Percentiles rank a stretch among this genome's conserved stretches.
phyloP scores from a whole-genome alignment of 2,888 invertebrate genomes.

The Azorinus chamasolen region DNA sequence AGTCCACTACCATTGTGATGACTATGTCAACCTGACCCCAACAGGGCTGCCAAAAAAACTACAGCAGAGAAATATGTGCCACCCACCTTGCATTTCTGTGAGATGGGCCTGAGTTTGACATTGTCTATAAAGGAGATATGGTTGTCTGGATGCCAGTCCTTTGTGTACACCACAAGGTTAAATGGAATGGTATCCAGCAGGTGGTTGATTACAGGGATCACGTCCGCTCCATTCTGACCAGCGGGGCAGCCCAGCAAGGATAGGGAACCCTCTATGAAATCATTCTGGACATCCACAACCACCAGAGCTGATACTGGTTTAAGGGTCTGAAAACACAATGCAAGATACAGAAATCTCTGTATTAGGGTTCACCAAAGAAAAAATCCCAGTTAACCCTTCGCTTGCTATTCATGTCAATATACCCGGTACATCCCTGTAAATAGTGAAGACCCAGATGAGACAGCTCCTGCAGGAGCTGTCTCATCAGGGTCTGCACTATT shows the following conservation, averaged over 20 bases:
- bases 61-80: too few relatives aligned
- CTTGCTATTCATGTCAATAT: too few relatives aligned
- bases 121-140: constrained; percentile 99
- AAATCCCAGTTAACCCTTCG: too few relatives aligned
- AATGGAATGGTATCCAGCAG: constrained; percentile 88
- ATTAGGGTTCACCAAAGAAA: too few relatives aligned
- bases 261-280: constrained; percentile 97
- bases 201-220: constrained; percentile 96
- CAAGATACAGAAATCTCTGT: too few relatives aligned
- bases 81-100: constrained; percentile 70
- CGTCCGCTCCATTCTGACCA: constrained; percentile 89
- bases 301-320: constrained; percentile 90
- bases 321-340: constrained; percentile 76
- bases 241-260: constrained; percentile 97
- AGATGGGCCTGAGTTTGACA: constrained; percentile 86
- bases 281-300: constrained; percentile 98
- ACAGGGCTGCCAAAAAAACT: too few relatives aligned
- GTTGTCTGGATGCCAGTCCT: constrained; percentile 99
- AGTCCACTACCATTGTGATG: too few relatives aligned
- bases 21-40: too few relatives aligned
- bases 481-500: too few relatives aligned
- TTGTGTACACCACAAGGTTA: constrained; percentile 96
- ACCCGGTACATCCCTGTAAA: too few relatives aligned
- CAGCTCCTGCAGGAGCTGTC: too few relatives aligned
- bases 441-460: too few relatives aligned